Percentiles rank a stretch among this genome's conserved stretches.
Conservation (phyloP, 1,140 invertebrate genomes). For the Hirudo medicinalis region DNA sequence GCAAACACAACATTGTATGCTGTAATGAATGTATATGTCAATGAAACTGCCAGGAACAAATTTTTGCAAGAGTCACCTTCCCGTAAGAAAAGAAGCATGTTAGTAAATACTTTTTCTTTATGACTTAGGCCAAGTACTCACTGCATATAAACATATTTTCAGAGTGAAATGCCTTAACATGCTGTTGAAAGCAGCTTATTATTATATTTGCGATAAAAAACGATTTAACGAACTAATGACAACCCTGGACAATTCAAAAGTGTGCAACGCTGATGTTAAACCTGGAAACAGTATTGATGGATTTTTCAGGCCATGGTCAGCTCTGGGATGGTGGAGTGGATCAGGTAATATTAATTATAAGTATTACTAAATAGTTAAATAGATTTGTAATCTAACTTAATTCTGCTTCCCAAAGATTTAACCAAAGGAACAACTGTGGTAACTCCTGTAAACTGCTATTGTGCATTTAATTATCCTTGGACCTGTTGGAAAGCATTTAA, state of each 20-base stretch:
- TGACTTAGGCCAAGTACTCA: neutral
- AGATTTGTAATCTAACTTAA: no score
- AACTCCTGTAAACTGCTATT: neutral
- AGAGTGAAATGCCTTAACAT: slow-evolving; percentile 7
- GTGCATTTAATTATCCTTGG: neutral
- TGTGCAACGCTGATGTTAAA: slow-evolving; percentile 2
- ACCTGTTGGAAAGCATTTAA: neutral
- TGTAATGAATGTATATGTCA: slow-evolving; percentile 14
- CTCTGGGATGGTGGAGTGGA: neutral
- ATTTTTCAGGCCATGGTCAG: neutral
- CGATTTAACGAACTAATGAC: slow-evolving; percentile 15
- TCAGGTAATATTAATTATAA: neutral
- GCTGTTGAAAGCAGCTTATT: slow-evolving; percentile 12
- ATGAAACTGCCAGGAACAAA: neutral
- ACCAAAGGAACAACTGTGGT: neutral
- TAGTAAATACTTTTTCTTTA: neutral
- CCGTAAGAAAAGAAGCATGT: slow-evolving; percentile 6
- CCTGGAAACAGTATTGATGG: neutral
- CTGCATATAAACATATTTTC: neutral
- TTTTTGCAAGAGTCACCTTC: neutral
- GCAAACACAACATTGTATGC: slow-evolving; percentile 23
- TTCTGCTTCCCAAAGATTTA: neutral
- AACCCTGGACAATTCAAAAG: slow-evolving; percentile 8
- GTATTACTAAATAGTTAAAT: no score
- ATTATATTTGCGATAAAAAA: slow-evolving; percentile 15